Conservation (phyloP, 2,888 invertebrate species). For the Brachyopa scutellaris region DNA sequence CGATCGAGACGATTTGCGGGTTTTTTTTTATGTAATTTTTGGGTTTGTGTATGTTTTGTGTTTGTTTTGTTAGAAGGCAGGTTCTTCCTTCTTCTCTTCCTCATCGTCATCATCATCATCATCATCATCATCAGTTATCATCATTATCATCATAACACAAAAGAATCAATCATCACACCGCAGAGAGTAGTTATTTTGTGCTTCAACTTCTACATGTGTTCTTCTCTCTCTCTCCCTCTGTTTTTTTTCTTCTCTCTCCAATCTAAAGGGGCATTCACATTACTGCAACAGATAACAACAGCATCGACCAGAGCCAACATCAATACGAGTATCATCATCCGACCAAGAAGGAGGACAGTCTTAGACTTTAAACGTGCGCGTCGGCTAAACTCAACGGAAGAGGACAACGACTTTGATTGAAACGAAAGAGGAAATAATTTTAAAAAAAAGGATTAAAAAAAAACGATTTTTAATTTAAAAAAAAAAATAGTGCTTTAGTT, state of each 20-base stretch:
- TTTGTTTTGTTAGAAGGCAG: not conserved
- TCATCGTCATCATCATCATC: slow-evolving; percentile 23
- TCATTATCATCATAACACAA: slow-evolving; percentile 22
- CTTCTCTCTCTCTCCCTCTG: slow-evolving; percentile 43
- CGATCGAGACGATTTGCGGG: slow-evolving; percentile 52
- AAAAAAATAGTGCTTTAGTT: not conserved
- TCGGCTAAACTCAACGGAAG: slow-evolving; percentile 28
- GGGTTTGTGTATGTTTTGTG: not conserved
- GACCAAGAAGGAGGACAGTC: slow-evolving; percentile 33
- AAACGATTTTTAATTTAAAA: not conserved
- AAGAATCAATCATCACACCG: slow-evolving; percentile 59
- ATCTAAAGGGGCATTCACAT: slow-evolving; percentile 67
- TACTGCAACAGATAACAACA: slow-evolving; percentile 67
- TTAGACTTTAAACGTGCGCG: slow-evolving; percentile 34
- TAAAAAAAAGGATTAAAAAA: slow-evolving; percentile 44
- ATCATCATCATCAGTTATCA: slow-evolving; percentile 31
- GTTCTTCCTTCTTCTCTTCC: slow-evolving; percentile 20
- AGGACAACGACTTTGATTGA: slow-evolving; percentile 35
- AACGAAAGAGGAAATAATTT: slow-evolving; percentile 2
- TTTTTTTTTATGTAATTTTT: slow-evolving; percentile 54
- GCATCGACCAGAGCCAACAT: slow-evolving; percentile 18
- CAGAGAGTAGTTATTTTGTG: slow-evolving; percentile 43
- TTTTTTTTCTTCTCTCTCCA: slow-evolving; percentile 23
- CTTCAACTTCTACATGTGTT: slow-evolving; percentile 28
- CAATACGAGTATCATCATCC: slow-evolving; percentile 43